These are phyloP conservation scores for Sula dactylatra DNA, from an alignment of 2,113 vertebrate species.

Conservation along the genomic window DNA sequence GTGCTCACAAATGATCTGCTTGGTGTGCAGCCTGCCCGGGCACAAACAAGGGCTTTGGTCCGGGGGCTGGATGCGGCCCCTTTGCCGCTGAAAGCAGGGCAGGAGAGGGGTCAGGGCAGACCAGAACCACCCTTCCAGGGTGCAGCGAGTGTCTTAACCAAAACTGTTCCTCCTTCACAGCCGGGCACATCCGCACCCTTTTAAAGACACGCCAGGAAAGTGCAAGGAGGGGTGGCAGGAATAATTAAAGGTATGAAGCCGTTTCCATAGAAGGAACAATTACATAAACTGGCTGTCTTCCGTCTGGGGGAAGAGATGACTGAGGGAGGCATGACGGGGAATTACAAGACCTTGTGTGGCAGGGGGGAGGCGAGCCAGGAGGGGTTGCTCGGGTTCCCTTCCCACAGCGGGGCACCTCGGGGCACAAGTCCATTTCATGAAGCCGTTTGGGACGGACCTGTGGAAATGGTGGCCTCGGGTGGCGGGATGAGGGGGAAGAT, in stretches of 20 bases:
- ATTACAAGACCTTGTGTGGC: not conserved
- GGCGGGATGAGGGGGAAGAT: not conserved
- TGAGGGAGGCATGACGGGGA: constrained; percentile 44
- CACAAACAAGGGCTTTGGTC: not conserved
- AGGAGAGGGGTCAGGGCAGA: not conserved
- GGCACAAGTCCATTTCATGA: rapidly evolving
- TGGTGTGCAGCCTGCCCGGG: not conserved
- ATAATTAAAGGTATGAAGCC: constrained; percentile 57
- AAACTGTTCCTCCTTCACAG: not conserved
- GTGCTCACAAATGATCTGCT: constrained; percentile 10
- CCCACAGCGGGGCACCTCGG: not conserved
- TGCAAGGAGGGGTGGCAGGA: constrained; percentile 45
- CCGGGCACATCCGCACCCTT: constrained; percentile 13
- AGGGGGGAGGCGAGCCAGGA: not conserved
- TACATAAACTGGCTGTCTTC: constrained; percentile 58
- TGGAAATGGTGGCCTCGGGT: not conserved
- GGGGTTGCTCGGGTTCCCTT: not conserved
- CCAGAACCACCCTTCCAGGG: not conserved
- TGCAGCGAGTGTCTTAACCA: not conserved
- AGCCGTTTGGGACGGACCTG: not conserved
- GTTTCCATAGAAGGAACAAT: constrained; percentile 69
- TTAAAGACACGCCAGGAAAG: constrained; percentile 43
- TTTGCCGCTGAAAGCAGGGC: not conserved
- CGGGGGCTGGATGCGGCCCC: not conserved
- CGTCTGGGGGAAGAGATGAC: constrained; percentile 59